Evolutionary conservation across 2,888 invertebrate genomes (phyloP).

Genomic region (Pyrocoelia pectoralis): DNA sequence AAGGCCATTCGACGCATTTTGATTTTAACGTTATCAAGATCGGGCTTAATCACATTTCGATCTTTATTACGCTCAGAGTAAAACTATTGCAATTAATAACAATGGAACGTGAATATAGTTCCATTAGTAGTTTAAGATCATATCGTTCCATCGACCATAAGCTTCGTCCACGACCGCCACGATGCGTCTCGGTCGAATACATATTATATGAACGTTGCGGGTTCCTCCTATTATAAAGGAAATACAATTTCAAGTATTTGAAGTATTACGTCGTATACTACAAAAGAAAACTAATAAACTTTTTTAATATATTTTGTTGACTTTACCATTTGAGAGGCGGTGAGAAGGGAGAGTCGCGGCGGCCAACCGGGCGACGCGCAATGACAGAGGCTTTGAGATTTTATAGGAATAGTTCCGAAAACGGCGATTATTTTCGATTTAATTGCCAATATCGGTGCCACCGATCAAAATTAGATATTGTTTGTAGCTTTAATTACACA

Average conservation of each 20-base stretch:
- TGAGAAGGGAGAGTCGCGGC: too few relatives aligned
- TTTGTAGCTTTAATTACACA: background rate
- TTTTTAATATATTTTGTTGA: conserved; percentile 30
- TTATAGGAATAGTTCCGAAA: conserved; percentile 8
- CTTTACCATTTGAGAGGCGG: conserved; percentile 10
- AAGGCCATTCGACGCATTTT: too few relatives aligned
- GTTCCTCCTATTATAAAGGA: background rate
- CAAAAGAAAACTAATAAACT: conserved; percentile 27
- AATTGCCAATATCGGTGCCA: conserved; percentile 20
- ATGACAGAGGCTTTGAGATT: too few relatives aligned
- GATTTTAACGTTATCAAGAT: too few relatives aligned
- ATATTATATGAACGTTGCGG: background rate
- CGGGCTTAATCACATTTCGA: too few relatives aligned
- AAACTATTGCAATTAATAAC: too few relatives aligned
- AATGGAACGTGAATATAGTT: too few relatives aligned
- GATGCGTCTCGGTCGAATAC: too few relatives aligned
- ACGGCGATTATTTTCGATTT: conserved; percentile 12
- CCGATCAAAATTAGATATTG: conserved; percentile 14
- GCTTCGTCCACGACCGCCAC: background rate
- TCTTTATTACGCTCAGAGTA: too few relatives aligned
- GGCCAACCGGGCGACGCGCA: too few relatives aligned
- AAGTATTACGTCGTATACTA: conserved; percentile 17
- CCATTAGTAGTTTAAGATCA: too few relatives aligned
- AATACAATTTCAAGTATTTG: conserved; percentile 18
- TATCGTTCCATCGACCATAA: too few relatives aligned